These are phyloP conservation scores for Gouania willdenowi DNA, from an alignment of 2,797 vertebrate species.

Conservation along the genomic window DNA sequence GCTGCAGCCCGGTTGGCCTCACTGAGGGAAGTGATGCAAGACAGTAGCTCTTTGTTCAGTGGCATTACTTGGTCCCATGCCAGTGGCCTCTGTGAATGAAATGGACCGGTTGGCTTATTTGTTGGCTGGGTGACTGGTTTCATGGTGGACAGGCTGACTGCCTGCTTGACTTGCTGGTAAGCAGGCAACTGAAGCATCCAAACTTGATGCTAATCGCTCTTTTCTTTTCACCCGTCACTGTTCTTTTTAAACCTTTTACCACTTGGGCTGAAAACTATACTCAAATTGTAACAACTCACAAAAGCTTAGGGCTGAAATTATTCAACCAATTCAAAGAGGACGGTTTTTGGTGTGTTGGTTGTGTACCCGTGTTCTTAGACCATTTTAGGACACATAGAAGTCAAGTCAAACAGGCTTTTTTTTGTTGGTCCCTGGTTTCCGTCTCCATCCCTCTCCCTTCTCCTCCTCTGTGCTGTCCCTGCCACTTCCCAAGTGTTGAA, in stretches of 20 bases:
- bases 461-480: slow-evolving; percentile 4
- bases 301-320: not conserved
- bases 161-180: slow-evolving; percentile 58
- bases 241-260: slow-evolving; percentile 8
- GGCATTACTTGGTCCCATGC: slow-evolving; percentile 72
- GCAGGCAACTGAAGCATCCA: slow-evolving; percentile 41
- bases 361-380: slow-evolving; percentile 2
- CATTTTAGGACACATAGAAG: slow-evolving; percentile 3
- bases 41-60: slow-evolving; percentile 81
- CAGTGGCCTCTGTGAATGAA: slow-evolving; percentile 72
- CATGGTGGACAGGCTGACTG: slow-evolving; percentile 55
- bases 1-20: slow-evolving; percentile 65
- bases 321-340: too few species aligned
- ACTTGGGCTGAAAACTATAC: slow-evolving; percentile 22
- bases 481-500: slow-evolving; percentile 46
- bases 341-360: too few species aligned
- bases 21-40: slow-evolving; percentile 76
- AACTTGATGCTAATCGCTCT: slow-evolving; percentile 60
- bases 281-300: too few species aligned
- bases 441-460: slow-evolving; percentile 11
- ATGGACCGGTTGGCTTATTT: slow-evolving; percentile 66
- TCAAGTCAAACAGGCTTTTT: slow-evolving; percentile 18
- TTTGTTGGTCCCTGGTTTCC: slow-evolving; percentile 29
- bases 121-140: slow-evolving; percentile 57
- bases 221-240: slow-evolving; percentile 35